These are phyloP conservation scores for Nothocercus nigrocapillus DNA, from an alignment of 2,113 vertebrate genomes.

Conservation along the genomic window DNA sequence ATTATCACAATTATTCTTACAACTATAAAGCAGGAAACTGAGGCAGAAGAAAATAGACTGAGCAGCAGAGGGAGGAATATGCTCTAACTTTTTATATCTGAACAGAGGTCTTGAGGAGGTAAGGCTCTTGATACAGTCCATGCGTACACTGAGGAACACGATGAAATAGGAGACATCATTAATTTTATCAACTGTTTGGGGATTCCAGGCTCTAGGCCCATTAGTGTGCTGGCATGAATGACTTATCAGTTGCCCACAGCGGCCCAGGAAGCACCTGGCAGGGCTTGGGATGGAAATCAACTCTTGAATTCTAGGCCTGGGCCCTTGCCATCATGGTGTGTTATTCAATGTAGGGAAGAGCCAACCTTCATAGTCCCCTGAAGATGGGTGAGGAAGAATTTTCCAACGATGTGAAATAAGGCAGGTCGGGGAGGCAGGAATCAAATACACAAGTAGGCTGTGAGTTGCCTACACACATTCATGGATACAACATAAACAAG, in stretches of 20 bases:
- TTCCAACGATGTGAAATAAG: neutral
- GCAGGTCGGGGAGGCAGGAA: neutral
- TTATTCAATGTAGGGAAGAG: neutral
- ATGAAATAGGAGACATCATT: neutral
- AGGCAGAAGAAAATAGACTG: neutral
- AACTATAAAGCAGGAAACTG: neutral
- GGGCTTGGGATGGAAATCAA: neutral
- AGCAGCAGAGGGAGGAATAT: neutral
- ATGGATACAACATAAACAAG: neutral
- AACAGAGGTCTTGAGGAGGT: neutral
- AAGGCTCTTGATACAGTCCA: neutral
- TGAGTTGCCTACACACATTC: neutral
- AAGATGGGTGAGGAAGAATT: neutral
- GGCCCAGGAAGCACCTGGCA: neutral
- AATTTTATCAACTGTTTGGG: neutral
- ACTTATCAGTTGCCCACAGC: neutral
- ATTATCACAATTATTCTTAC: neutral
- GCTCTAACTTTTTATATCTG: neutral
- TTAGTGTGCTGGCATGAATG: neutral
- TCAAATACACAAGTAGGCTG: neutral
- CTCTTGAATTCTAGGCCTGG: neutral
- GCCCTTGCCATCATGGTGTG: neutral
- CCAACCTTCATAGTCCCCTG: neutral
- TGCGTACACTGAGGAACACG: neutral
- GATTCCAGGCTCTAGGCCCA: neutral